These are phyloP conservation scores for Trichoplusia ni DNA, from an alignment of 1,140 invertebrate genomes.

Conservation along the genomic window DNA sequence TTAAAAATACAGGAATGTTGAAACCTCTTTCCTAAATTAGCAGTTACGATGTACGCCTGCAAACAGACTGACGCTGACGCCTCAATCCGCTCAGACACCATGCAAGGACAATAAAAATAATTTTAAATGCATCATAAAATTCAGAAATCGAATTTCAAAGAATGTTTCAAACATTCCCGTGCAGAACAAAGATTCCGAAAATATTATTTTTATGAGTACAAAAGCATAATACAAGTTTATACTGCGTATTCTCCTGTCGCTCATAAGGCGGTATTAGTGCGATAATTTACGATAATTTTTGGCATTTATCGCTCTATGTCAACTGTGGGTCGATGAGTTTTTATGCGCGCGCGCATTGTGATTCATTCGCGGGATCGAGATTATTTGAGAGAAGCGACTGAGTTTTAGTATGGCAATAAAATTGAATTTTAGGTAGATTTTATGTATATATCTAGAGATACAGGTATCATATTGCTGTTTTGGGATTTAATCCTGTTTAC, in stretches of 20 bases:
- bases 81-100: slow-evolving; percentile 12
- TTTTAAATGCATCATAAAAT: slow-evolving; percentile 27
- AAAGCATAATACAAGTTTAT: slow-evolving; percentile 26
- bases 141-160: slow-evolving; percentile 29
- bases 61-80: slow-evolving; percentile 3
- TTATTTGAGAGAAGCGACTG: background rate
- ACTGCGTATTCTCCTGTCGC: slow-evolving; percentile 37
- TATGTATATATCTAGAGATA: too few relatives aligned
- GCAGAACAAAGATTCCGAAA: slow-evolving; percentile 34
- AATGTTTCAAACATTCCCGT: slow-evolving; percentile 17
- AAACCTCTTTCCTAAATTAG: slow-evolving; percentile 15
- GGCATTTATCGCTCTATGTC: slow-evolving; percentile 43
- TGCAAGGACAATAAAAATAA: slow-evolving; percentile 21
- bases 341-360: slow-evolving; percentile 34
- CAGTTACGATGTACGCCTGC: background rate
- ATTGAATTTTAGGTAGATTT: background rate
- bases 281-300: slow-evolving; percentile 43
- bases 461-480: too few relatives aligned
- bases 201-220: slow-evolving; percentile 36
- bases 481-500: too few relatives aligned
- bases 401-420: background rate
- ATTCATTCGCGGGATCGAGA: slow-evolving; percentile 33
- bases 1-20: too few relatives aligned
- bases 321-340: slow-evolving; percentile 40
- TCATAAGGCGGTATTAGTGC: slow-evolving; percentile 39